phyloP scores from a whole-genome alignment of 1,140 invertebrate genomes.

The Neodiprion fabricii region DNA sequence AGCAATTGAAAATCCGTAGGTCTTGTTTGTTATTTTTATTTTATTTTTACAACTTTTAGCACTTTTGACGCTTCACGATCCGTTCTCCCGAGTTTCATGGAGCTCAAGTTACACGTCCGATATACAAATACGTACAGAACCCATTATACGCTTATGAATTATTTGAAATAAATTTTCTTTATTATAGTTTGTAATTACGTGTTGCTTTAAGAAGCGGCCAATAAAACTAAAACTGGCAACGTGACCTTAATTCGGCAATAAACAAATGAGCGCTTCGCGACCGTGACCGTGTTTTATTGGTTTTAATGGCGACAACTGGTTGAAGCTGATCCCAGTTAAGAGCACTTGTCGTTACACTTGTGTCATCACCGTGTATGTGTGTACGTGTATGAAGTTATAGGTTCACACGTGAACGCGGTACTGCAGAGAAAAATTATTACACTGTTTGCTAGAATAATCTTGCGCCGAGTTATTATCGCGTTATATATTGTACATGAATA shows the following conservation, averaged over 20 bases:
- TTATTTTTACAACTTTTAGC: too few species aligned
- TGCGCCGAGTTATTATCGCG: neutral
- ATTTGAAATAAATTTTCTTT: neutral
- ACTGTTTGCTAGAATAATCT: constrained; percentile 1
- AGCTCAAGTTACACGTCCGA: too few species aligned
- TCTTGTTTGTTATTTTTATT: too few species aligned
- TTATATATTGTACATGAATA: too few species aligned
- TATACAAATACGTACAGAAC: too few species aligned
- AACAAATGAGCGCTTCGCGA: constrained; percentile 9
- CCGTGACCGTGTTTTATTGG: constrained; percentile 12
- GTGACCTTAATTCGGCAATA: constrained; percentile 12
- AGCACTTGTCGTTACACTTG: neutral
- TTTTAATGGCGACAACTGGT: constrained; percentile 2
- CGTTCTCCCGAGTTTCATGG: too few species aligned
- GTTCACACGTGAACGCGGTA: too few species aligned
- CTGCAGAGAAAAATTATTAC: neutral
- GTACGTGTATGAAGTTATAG: too few species aligned
- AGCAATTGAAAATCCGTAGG: too few species aligned
- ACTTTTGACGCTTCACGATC: too few species aligned
- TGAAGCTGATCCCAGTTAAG: neutral
- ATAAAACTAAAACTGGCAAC: neutral
- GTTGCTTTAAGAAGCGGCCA: neutral
- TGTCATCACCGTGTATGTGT: too few species aligned
- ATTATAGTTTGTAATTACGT: neutral
- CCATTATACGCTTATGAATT: too few species aligned